Evolutionary conservation across 2,888 invertebrate species (phyloP), one percentile per base, ranked within the genome.

Genomic region (Eupithecia dodoneata): DNA sequence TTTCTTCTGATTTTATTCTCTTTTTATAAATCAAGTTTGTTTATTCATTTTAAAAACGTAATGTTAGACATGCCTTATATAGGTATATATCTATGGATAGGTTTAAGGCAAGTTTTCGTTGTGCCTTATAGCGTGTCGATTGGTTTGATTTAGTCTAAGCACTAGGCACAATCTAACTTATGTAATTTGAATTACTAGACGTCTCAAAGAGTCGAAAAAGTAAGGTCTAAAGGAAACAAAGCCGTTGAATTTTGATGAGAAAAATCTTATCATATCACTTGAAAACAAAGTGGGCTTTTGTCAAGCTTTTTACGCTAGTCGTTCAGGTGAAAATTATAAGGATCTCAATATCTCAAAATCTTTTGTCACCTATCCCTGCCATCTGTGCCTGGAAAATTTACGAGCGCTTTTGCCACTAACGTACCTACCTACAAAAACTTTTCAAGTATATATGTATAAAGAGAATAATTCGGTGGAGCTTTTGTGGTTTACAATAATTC

Each of bases 341-440:
- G 42, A 70, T 55, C 12, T 41, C 30, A 71, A 73, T 45, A 65
- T 76, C 71, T 55, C 42, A 73, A 72, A 81, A 77, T 82, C 84
- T 86, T 85, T 87, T 85, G 85, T 87, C 89, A 88, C 87, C 87
- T 87, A 89, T 89, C 87, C 84, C 70, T 75, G 82, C 77, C 88
- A 89, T 87, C 87, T 89, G 89, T 84, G 86, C 79, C 81, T 75
- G 77, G 76, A 67, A 83, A 86, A 89, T 87, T 88, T 88, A 88
- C 85, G 85, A 76, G 71, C 82, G 82, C 81, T 79, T 83, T 84
- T 83, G 83, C 85, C 85, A 84, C 86, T 85, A 84, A 70, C 70
- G 47, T 47, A 83, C 30, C 30, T 47, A 83, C 30, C 30, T 30
- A 1, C 84, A 85, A 87, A 63, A 87, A 83, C 87, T 84, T 82